Conservation (phyloP, 2,797 vertebrate genomes). For the Rhabdophis nuchalis region DNA sequence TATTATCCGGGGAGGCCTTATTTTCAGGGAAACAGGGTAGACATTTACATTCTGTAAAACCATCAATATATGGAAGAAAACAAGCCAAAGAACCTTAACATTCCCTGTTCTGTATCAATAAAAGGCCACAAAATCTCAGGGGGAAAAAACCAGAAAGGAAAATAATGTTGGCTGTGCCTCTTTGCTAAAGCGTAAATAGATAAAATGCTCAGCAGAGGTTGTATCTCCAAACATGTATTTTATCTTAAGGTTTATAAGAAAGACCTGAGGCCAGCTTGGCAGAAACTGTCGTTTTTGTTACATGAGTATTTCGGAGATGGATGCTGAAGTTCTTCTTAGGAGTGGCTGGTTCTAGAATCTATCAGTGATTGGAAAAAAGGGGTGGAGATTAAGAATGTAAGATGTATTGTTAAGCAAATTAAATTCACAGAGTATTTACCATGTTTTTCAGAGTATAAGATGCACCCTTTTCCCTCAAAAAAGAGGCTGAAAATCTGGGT, state of each 20-base stretch:
- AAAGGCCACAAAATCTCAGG: conserved; percentile 66
- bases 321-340: conserved; percentile 26
- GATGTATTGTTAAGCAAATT: too few relatives aligned
- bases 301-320: conserved; percentile 34
- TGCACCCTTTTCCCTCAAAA: too few relatives aligned
- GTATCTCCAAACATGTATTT: conserved; percentile 66
- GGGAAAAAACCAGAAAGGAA: conserved; percentile 55
- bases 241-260: conserved; percentile 53
- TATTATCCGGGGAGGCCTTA: too few relatives aligned
- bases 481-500: too few relatives aligned
- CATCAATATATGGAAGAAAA: conserved; percentile 39
- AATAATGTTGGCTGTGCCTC: conserved; percentile 67
- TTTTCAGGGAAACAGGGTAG: neutral
- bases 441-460: too few relatives aligned
- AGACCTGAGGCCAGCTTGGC: conserved; percentile 50
- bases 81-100: conserved; percentile 50
- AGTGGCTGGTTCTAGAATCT: conserved; percentile 22
- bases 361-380: too few relatives aligned
- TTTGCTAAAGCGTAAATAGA: conserved; percentile 63
- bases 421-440: too few relatives aligned
- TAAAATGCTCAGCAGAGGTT: conserved; percentile 65
- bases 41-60: conserved; percentile 13
- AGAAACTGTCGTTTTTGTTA: conserved; percentile 40
- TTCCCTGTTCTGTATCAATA: conserved; percentile 38
- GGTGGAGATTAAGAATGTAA: too few relatives aligned